A percentile compares a stretch with the other conserved stretches of the same genome.
Evolutionary conservation across 2,797 vertebrate species (phyloP).

Genomic region (Siniperca scherzeri): DNA sequence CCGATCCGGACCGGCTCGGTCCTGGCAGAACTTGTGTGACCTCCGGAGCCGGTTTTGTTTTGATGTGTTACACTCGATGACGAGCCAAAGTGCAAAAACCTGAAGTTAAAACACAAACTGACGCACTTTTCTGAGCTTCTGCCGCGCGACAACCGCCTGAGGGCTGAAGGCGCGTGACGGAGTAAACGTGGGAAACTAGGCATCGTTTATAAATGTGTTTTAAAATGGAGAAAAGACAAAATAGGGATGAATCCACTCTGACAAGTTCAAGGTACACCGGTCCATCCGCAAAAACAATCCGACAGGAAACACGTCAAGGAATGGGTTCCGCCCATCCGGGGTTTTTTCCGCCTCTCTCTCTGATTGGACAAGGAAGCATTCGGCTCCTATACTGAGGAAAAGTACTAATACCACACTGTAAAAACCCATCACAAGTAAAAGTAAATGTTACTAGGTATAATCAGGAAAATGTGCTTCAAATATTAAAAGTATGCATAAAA

Average conservation of each 20-base stretch:
- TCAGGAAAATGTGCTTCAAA: too few relatives aligned
- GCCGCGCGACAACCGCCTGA: not conserved
- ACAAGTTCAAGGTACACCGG: slow-evolving; percentile 58
- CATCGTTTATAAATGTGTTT: not conserved
- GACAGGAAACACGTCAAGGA: slow-evolving; percentile 58
- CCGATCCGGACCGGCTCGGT: slow-evolving; percentile 81
- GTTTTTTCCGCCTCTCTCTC: too few relatives aligned
- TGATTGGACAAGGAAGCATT: too few relatives aligned
- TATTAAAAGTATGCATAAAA: too few relatives aligned
- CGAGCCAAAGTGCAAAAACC: not conserved
- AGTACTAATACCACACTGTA: too few relatives aligned
- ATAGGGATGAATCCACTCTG: fast-evolving
- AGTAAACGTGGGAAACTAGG: not conserved
- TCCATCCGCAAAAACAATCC: slow-evolving; percentile 67
- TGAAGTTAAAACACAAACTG: not conserved
- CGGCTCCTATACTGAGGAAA: too few relatives aligned
- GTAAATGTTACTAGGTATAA: too few relatives aligned
- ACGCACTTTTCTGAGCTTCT: not conserved
- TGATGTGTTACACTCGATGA: fast-evolving
- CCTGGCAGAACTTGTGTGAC: slow-evolving; percentile 2
- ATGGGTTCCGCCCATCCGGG: not conserved
- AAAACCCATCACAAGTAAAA: too few relatives aligned
- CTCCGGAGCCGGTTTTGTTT: not conserved
- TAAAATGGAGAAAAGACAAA: too few relatives aligned
- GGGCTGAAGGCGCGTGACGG: not conserved